Evolutionary conservation across 2,797 vertebrate species (phyloP).

Genomic region (Triplophysa bombifrons): DNA sequence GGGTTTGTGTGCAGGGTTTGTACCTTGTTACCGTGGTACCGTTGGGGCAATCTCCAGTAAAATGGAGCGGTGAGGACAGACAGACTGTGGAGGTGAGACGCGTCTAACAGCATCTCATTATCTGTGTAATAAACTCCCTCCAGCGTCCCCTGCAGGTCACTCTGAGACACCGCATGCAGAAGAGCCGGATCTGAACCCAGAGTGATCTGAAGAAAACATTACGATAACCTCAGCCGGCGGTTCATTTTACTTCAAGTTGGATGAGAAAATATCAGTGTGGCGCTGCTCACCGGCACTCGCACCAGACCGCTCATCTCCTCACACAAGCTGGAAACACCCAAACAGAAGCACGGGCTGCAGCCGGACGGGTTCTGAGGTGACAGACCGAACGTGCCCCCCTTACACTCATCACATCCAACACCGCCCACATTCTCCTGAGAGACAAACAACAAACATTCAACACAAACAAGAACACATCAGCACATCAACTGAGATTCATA

Average conservation of each 20-base stretch:
- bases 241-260: too few species aligned
- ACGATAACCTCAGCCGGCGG: too few species aligned
- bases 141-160: constrained; percentile 77
- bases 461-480: background rate
- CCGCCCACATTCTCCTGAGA: constrained; percentile 85
- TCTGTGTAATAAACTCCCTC: constrained; percentile 82
- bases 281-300: constrained; percentile 78
- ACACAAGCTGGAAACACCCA: constrained; percentile 81
- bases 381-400: constrained; percentile 82
- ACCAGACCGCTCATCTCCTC: constrained; percentile 82
- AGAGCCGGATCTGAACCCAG: constrained; percentile 66
- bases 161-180: constrained; percentile 82
- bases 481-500: background rate
- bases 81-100: constrained; percentile 65
- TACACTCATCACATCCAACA: constrained; percentile 84
- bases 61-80: constrained; percentile 75
- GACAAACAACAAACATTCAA: background rate
- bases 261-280: background rate
- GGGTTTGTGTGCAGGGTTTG: background rate
- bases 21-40: constrained; percentile 87
- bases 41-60: constrained; percentile 87
- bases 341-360: constrained; percentile 90
- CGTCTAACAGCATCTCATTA: constrained; percentile 81
- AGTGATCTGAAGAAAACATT: constrained; percentile 70
- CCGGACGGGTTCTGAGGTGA: constrained; percentile 71